phyloP scores from a whole-genome alignment of 2,888 invertebrate genomes.

The Physocephala rufipes region DNA sequence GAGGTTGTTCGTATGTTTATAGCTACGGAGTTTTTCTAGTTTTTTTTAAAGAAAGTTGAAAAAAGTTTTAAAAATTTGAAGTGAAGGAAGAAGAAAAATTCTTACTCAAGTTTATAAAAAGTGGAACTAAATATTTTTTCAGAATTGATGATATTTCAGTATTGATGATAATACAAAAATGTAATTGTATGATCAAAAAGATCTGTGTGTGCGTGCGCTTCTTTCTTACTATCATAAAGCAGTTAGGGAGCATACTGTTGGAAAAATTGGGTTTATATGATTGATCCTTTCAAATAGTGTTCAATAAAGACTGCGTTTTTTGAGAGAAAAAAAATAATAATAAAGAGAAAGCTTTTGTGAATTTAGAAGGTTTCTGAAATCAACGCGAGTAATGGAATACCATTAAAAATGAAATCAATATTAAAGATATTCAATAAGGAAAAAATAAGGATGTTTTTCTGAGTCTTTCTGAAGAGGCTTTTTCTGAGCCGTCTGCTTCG shows the following conservation, averaged over 20 bases:
- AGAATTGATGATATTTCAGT: slow-evolving; percentile 16
- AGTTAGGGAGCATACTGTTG: neutral
- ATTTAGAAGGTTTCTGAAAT: too few species aligned
- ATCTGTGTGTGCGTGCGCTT: slow-evolving; percentile 33
- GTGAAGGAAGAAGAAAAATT: slow-evolving; percentile 19
- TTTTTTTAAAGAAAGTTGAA: slow-evolving; percentile 36
- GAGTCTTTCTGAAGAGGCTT: too few species aligned
- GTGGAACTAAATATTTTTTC: neutral
- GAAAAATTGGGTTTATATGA: too few species aligned
- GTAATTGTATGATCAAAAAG: slow-evolving; percentile 30
- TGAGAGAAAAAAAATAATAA: too few species aligned
- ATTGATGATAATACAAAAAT: neutral
- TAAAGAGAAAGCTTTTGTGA: too few species aligned
- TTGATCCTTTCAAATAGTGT: too few species aligned
- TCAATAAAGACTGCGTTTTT: too few species aligned
- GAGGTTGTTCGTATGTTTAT: slow-evolving; percentile 41
- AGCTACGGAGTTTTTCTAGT: slow-evolving; percentile 39
- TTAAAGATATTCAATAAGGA: too few species aligned
- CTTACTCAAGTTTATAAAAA: neutral
- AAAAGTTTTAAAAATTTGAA: neutral
- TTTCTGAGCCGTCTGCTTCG: too few species aligned
- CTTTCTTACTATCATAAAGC: slow-evolving; percentile 20
- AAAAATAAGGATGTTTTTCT: too few species aligned
- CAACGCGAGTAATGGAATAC: too few species aligned
- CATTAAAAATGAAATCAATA: too few species aligned